Evolutionary conservation across 2,113 vertebrate species (phyloP).

Genomic region (Campylorhamphus procurvoides): DNA sequence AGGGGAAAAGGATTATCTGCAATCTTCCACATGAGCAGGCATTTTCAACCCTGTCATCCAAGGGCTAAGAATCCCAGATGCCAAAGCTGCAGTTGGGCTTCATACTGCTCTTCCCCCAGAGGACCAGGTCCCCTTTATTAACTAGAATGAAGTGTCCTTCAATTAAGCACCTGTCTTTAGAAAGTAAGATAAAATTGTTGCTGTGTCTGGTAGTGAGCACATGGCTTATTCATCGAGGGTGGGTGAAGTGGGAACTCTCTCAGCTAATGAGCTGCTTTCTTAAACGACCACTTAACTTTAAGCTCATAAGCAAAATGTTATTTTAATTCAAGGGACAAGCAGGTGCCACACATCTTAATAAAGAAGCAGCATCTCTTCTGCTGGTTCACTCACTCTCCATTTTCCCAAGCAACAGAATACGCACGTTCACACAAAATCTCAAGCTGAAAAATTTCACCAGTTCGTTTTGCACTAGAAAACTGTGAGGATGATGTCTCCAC

Average conservation of each 20-base stretch:
- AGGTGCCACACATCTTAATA: neutral
- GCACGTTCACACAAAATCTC: neutral
- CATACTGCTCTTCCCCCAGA: neutral
- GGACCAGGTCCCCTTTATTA: neutral
- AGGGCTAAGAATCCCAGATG: neutral
- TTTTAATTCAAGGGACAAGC: neutral
- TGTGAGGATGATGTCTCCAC: neutral
- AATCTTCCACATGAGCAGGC: neutral
- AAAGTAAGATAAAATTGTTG: neutral
- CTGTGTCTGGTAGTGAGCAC: neutral
- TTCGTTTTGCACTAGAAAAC: neutral
- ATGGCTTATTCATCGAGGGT: neutral
- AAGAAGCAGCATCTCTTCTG: neutral
- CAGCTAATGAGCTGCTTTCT: neutral
- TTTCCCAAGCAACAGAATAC: neutral
- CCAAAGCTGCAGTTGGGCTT: neutral
- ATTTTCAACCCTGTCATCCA: neutral
- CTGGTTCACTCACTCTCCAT: neutral
- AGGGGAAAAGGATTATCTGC: neutral
- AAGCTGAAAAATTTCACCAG: neutral
- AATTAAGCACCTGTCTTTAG: neutral
- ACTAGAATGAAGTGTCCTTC: neutral
- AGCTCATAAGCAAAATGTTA: neutral
- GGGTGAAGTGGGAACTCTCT: neutral
- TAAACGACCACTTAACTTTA: neutral